A percentile compares a stretch with the other conserved stretches of the same genome.
These are phyloP conservation scores for Crotalus horridus DNA, from an alignment of 2,113 vertebrate species.

Conservation along the genomic window DNA sequence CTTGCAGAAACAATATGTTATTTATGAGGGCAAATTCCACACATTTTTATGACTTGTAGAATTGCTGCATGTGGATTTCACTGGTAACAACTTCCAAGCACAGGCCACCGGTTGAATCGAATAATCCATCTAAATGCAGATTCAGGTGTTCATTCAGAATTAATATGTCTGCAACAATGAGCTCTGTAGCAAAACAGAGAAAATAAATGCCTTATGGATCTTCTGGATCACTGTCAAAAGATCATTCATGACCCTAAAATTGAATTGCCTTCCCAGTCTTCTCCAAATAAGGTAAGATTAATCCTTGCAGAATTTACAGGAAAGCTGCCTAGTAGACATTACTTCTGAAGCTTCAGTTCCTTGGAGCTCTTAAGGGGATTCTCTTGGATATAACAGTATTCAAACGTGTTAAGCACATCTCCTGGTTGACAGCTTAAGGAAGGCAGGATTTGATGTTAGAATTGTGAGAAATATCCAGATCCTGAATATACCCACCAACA, in stretches of 20 bases:
- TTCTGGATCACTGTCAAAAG: neutral
- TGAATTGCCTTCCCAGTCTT: neutral
- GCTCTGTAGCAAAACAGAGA: neutral
- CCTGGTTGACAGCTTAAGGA: too few species aligned
- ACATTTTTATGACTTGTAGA: neutral
- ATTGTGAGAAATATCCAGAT: too few species aligned
- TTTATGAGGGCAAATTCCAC: slow-evolving; percentile 13
- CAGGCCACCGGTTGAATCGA: neutral
- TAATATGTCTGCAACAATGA: neutral
- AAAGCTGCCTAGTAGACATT: neutral
- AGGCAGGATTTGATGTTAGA: too few species aligned
- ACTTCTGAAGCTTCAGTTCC: too few species aligned
- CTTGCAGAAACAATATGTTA: neutral
- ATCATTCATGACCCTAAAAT: neutral
- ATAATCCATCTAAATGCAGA: neutral
- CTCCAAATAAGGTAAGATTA: neutral
- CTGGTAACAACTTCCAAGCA: neutral
- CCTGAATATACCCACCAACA: too few species aligned
- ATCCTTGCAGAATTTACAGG: neutral
- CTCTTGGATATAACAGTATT: too few species aligned
- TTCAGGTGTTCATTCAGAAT: neutral
- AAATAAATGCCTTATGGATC: neutral
- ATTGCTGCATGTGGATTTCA: neutral
- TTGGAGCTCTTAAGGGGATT: too few species aligned
- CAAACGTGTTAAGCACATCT: too few species aligned